These are phyloP conservation scores for Horisme vitalbata DNA, from an alignment of 2,888 invertebrate genomes.

Conservation along the genomic window DNA sequence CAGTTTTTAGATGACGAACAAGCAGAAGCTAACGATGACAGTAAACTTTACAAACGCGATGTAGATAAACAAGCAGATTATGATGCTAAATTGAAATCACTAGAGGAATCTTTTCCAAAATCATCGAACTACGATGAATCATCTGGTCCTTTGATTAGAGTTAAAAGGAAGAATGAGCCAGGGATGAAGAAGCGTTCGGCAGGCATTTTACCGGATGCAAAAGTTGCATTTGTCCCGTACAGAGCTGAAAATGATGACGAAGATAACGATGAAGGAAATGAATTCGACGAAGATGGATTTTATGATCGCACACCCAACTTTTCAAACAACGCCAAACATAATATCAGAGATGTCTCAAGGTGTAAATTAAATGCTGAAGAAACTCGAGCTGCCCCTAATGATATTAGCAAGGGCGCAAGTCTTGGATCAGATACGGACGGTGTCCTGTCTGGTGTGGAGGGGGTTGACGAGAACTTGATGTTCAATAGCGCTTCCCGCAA, in stretches of 20 bases:
- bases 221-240: slow-evolving; percentile 63
- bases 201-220: slow-evolving; percentile 55
- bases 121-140: slow-evolving; percentile 52
- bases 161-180: slow-evolving; percentile 64
- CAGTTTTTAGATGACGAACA: slow-evolving; percentile 49
- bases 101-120: slow-evolving; percentile 73
- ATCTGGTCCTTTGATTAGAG: slow-evolving; percentile 62
- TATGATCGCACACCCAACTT: slow-evolving; percentile 66
- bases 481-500: slow-evolving; percentile 52
- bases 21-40: slow-evolving; percentile 39
- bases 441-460: slow-evolving; percentile 65
- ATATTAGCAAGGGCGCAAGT: slow-evolving; percentile 39
- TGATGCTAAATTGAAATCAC: slow-evolving; percentile 57
- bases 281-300: slow-evolving; percentile 76
- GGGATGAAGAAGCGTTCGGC: slow-evolving; percentile 57
- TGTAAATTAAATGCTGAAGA: slow-evolving; percentile 18
- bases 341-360: slow-evolving; percentile 17
- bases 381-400: slow-evolving; percentile 7
- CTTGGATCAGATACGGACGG: slow-evolving; percentile 69
- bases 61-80: slow-evolving; percentile 45
- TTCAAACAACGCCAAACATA: slow-evolving; percentile 40
- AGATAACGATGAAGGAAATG: slow-evolving; percentile 74
- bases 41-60: slow-evolving; percentile 56
- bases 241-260: slow-evolving; percentile 68
- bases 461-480: slow-evolving; percentile 71